Evolutionary conservation across 2,113 vertebrate genomes (phyloP).

Genomic region (Rhombomys opimus): DNA sequence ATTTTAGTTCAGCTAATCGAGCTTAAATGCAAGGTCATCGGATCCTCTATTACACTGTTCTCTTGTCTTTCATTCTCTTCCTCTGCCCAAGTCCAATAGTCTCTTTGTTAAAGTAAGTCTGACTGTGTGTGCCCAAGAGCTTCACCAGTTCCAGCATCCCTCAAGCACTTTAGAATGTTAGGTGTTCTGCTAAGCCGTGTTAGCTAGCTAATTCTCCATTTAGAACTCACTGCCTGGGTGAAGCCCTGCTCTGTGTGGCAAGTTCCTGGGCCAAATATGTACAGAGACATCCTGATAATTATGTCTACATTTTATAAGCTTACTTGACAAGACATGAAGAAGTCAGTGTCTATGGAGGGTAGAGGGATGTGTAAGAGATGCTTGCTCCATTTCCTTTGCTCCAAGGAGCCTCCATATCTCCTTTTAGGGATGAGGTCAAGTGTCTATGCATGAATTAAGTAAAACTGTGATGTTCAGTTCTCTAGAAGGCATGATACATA

Average conservation of each 20-base stretch:
- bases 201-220: too few relatives aligned
- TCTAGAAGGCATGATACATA: background rate
- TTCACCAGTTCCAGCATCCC: background rate
- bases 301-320: background rate
- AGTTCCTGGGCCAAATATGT: accelerated
- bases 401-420: background rate
- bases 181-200: accelerated
- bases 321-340: background rate
- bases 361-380: background rate
- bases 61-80: background rate
- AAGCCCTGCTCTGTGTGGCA: background rate
- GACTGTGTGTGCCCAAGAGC: background rate
- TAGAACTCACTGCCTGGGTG: accelerated
- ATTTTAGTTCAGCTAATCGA: background rate
- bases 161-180: background rate
- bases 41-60: background rate
- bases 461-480: background rate
- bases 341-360: background rate
- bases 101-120: background rate
- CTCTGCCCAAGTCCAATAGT: background rate
- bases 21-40: background rate
- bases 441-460: background rate
- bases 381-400: background rate
- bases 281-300: background rate
- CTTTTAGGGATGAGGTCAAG: background rate